Percentiles rank a stretch among this genome's conserved stretches.
These are phyloP conservation scores for Heterotilapia buettikoferi DNA, from an alignment of 2,113 vertebrate genomes.

Conservation along the genomic window DNA sequence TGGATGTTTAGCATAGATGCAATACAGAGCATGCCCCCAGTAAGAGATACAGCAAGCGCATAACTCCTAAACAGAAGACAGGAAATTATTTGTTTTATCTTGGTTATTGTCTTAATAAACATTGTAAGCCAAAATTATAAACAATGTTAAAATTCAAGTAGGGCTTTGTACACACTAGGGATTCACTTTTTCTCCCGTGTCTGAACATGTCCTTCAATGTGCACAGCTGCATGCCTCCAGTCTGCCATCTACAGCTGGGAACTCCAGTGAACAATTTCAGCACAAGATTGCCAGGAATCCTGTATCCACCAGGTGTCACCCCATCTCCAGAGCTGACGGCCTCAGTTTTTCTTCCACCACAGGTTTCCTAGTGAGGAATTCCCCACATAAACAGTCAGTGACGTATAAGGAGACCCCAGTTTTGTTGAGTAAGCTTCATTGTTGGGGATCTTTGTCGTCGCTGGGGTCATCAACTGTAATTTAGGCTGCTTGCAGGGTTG, in stretches of 20 bases:
- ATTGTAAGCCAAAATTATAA: neutral
- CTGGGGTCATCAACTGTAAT: neutral
- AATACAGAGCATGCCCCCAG: neutral
- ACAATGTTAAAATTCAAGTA: neutral
- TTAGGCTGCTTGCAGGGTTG: neutral
- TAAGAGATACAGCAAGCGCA: neutral
- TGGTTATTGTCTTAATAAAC: neutral
- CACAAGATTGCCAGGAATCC: neutral
- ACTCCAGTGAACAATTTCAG: neutral
- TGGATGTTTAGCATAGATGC: neutral
- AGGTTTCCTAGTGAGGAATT: conserved; percentile 50
- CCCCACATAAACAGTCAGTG: conserved; percentile 56
- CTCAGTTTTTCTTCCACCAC: neutral
- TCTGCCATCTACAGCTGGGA: neutral
- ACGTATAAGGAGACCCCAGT: conserved; percentile 59
- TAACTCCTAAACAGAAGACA: neutral
- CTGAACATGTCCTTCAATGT: neutral
- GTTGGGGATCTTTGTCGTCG: conserved; percentile 22
- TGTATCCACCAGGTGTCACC: conserved; percentile 57
- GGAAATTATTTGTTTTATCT: neutral
- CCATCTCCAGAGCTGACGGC: neutral
- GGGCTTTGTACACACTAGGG: neutral
- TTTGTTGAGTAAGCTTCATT: conserved; percentile 43
- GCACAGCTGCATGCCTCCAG: neutral
- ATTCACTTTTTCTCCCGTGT: neutral